Evolutionary conservation across 1,140 invertebrate genomes (phyloP).

Genomic region (Probaryconus sp.): DNA sequence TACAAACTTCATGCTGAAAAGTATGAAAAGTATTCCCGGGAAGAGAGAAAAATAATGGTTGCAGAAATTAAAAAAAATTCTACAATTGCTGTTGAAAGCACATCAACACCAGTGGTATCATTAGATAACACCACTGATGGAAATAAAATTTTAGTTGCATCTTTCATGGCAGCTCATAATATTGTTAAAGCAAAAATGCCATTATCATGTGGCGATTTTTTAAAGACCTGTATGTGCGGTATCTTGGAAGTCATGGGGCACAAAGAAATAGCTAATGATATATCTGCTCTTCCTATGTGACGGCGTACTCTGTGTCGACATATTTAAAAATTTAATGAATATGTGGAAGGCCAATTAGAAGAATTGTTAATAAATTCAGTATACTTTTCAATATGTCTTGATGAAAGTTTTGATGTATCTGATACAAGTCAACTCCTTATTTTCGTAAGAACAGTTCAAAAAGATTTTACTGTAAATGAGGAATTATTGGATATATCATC

Average conservation of each 20-base stretch:
- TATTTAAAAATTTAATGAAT: not conserved
- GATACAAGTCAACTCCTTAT: not conserved
- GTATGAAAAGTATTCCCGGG: not conserved
- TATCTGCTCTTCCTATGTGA: conserved; percentile 3
- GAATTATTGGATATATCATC: conserved; percentile 2
- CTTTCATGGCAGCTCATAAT: too few species aligned
- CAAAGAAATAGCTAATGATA: not conserved
- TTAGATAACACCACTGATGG: too few species aligned
- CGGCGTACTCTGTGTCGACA: conserved; percentile 1
- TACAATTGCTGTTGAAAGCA: too few species aligned
- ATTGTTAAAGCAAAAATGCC: too few species aligned
- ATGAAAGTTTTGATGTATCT: not conserved
- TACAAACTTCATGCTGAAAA: conserved; percentile 2
- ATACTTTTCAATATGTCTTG: not conserved
- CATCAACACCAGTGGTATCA: too few species aligned
- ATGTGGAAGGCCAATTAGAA: not conserved
- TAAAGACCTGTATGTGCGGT: not conserved
- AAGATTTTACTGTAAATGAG: conserved; percentile 11
- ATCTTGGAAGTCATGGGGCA: not conserved
- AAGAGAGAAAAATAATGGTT: not conserved
- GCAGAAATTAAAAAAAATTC: not conserved
- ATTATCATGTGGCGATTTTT: not conserved
- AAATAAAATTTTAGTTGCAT: too few species aligned
- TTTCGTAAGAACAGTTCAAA: conserved; percentile 8
- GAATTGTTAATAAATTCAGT: not conserved